Base-by-base conservation (phyloP, 1,140 invertebrate genomes). In the Pseudobourletiella spinata region DNA sequence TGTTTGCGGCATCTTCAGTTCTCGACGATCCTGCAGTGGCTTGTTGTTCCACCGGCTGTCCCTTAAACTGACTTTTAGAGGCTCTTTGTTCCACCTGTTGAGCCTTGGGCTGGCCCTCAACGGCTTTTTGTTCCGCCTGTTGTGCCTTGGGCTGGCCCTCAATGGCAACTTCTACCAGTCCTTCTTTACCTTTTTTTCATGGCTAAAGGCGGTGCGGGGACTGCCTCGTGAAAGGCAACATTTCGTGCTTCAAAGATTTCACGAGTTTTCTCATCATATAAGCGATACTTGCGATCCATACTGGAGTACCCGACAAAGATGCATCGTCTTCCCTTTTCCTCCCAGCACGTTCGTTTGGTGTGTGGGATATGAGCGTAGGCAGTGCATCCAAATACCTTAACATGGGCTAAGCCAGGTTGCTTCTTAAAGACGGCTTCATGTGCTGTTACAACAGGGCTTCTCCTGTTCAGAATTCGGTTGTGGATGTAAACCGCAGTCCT, bases 351-450 rank as follows among this genome's bases (percentile, higher is more conserved):
- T 22, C 60, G n/a, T 29, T 69, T 70, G 50, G 61, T 57, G 16
- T 71, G 70, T 26, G 67, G 72, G 8, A 73, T 63, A 42, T 68
- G 64, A 1, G 58, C 64, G 35, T 68, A 74, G 22, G 73, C 73
- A 52, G 63, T 46, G 64, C 69, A 74, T n/a, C 73, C 73, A 57
- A 75, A 75, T 16, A 72, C 61, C 62, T 66, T 32, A 1, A 75
- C 42, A 62, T 76, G 61, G 22, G 20, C 59, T 2, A 75, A 30
- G 28, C 57, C 61, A 3, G 73, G 70, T 39, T 72, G 72, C 25
- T 52, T 71, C 1, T 63, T 64, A 22, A 63, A 65, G 70, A 71
- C 73, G 4, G 69, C 15, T 59, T 76, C 70, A 29, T 69, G 71
- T 16, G 74, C 71, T 8, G 71, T 73, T 24, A 14, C 46, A 39